Evolutionary conservation across 1,140 invertebrate species (phyloP).

Genomic region (Drosophila sp.): DNA sequence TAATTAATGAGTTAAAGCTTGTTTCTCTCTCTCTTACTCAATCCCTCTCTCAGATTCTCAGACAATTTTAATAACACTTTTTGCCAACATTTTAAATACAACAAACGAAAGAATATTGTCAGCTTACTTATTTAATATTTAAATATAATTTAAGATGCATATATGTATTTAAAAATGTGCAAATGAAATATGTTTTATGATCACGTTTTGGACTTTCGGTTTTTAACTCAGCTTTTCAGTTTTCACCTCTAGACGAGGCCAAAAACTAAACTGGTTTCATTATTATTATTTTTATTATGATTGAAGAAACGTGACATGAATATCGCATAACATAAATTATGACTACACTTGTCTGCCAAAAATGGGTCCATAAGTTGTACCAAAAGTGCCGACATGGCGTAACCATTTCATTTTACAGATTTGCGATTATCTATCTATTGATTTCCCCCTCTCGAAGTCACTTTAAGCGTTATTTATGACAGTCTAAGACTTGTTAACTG

Average conservation of each 20-base stretch:
- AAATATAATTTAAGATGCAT: neutral
- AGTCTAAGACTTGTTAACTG: constrained; percentile 53
- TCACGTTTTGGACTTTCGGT: neutral
- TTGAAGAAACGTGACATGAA: constrained; percentile 16
- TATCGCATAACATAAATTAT: constrained; percentile 65
- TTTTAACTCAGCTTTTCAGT: neutral
- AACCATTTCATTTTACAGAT: constrained; percentile 23
- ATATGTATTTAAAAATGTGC: too few species aligned
- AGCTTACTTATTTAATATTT: too few species aligned
- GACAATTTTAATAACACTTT: constrained; percentile 15
- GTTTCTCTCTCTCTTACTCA: neutral
- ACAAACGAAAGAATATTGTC: too few species aligned
- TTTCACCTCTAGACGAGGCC: neutral
- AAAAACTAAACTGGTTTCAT: constrained; percentile 12
- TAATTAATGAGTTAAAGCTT: constrained; percentile 64
- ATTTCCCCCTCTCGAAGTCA: constrained; percentile 16
- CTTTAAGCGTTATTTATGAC: constrained; percentile 66
- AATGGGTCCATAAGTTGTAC: constrained; percentile 15
- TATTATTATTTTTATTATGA: constrained; percentile 1
- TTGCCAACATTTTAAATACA: too few species aligned
- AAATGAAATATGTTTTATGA: neutral
- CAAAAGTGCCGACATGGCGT: constrained; percentile 36
- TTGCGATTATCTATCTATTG: constrained; percentile 25
- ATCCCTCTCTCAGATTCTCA: neutral
- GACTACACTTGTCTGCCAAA: constrained; percentile 56